Base-by-base conservation (phyloP, 92 coral and sea anemone species). In the Phenganax stokvisi region DNA sequence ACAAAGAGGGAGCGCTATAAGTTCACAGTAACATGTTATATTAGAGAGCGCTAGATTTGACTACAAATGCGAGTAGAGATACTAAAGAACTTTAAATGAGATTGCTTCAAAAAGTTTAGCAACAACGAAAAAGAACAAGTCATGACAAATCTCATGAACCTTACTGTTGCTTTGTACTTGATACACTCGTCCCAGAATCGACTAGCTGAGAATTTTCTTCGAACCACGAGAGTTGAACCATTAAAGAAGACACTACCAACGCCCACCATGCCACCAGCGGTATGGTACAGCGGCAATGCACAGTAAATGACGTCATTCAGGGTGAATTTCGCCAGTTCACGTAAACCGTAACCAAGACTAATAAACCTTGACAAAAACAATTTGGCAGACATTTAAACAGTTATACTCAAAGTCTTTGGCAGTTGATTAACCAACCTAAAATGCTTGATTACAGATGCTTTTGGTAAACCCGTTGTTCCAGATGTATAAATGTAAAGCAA, bases 401-500 rank as follows among this genome's bases (percentile, higher is more conserved):
- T 15, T 17, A 6, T 61, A 7, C 5, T 12, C n/a, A 61, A 5
- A 61, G 17, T 8, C 28, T 61, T 0, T 13, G 6, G 20, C 8
- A 4, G 28, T 37, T 37, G 13, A 61, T 9, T 28, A 51, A 47
- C 52, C 30, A 66, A 93, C 98, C 94, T 91, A 74, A 75, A 78
- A 63, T 81, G 80, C 73, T 88, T 85, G 8, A 93, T 82, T 8
- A 92, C 73, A 8, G 93, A 96, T 37, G 98, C 90, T 80, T 93
- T 93, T 12, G 98, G 98, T 3, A 91, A 80, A 51, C 98, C 98
- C 52, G 98, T 93, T 44, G 98, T 93, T 29, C 98, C 98, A 56
- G 98, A 93, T 9, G 98, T 93, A 68, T 92, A 93, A 76, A 93
- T 89, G 53, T 93, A 94, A 17, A 94, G 53, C 57, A 94, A 69